These are phyloP conservation scores for Alloplasta piceator DNA, from an alignment of 2,888 invertebrate species.

Conservation along the genomic window DNA sequence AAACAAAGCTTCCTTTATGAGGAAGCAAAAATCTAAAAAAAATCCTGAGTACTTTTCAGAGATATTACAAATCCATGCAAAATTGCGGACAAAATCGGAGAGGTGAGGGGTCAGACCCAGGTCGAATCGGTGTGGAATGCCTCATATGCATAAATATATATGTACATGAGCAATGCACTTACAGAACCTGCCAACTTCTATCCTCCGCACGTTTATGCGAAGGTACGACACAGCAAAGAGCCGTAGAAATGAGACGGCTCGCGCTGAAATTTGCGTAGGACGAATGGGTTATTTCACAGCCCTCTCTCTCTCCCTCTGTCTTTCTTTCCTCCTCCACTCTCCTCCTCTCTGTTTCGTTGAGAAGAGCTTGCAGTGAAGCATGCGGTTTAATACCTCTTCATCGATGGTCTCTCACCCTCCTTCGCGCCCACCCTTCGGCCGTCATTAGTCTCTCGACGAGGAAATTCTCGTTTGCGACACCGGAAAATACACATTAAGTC, in stretches of 20 bases:
- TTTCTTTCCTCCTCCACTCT: neutral
- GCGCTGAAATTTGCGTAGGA: conserved; percentile 27
- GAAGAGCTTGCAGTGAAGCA: neutral
- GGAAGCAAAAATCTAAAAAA: too few relatives aligned
- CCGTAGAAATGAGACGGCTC: conserved; percentile 17
- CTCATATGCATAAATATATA: too few relatives aligned
- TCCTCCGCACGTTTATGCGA: neutral
- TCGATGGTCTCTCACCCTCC: conserved; percentile 16
- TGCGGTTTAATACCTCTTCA: conserved; percentile 19
- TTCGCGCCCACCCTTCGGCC: neutral
- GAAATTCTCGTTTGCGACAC: neutral
- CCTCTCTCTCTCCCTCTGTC: neutral
- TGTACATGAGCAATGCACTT: neutral
- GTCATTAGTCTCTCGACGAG: conserved; percentile 11
- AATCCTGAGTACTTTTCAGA: too few relatives aligned
- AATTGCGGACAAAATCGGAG: too few relatives aligned
- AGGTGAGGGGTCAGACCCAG: too few relatives aligned
- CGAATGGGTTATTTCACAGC: neutral
- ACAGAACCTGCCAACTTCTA: conserved; percentile 34
- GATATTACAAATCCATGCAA: too few relatives aligned
- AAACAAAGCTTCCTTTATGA: too few relatives aligned
- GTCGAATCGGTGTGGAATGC: too few relatives aligned
- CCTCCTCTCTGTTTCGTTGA: too few relatives aligned
- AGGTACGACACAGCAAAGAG: conserved; percentile 14
- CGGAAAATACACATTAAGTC: conserved; percentile 3